Conservation (phyloP, 2,113 vertebrate genomes). For the Rhinopomastus cyanomelas region DNA sequence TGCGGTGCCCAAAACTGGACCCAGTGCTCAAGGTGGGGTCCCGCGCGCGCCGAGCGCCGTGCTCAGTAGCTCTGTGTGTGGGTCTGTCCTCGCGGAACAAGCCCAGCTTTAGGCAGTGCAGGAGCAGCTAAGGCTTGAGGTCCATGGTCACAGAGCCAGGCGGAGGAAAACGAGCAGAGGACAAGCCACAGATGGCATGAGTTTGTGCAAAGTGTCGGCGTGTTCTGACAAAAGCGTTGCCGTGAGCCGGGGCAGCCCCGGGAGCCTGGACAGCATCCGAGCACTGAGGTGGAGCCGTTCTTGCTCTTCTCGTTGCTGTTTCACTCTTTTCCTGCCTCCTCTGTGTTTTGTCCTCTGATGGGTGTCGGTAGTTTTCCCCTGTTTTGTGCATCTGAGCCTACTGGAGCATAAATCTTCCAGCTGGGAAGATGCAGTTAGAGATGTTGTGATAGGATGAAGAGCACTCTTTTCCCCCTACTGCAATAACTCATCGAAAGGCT, state of each 20-base stretch:
- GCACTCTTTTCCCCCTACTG: neutral
- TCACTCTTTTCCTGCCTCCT: neutral
- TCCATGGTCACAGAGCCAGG: neutral
- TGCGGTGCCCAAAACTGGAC: too few species aligned
- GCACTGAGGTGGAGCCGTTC: neutral
- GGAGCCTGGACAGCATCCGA: neutral
- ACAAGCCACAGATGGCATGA: neutral
- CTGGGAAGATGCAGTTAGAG: neutral
- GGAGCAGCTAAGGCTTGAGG: neutral
- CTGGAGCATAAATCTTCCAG: conserved; percentile 9
- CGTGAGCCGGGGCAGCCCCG: neutral
- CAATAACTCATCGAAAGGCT: conserved; percentile 39
- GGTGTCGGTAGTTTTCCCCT: neutral
- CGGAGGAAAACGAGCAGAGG: neutral
- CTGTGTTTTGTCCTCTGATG: neutral
- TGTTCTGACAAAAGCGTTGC: neutral
- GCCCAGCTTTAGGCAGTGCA: neutral
- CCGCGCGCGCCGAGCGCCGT: too few species aligned
- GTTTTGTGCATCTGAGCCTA: neutral
- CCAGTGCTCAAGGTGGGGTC: too few species aligned
- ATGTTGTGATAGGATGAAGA: conserved; percentile 24
- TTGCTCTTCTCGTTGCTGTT: neutral
- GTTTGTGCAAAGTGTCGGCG: neutral
- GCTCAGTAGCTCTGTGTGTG: neutral
- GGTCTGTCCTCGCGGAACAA: neutral